Conservation (phyloP, 2,888 invertebrate genomes). For the Anarsia innoxiella region DNA sequence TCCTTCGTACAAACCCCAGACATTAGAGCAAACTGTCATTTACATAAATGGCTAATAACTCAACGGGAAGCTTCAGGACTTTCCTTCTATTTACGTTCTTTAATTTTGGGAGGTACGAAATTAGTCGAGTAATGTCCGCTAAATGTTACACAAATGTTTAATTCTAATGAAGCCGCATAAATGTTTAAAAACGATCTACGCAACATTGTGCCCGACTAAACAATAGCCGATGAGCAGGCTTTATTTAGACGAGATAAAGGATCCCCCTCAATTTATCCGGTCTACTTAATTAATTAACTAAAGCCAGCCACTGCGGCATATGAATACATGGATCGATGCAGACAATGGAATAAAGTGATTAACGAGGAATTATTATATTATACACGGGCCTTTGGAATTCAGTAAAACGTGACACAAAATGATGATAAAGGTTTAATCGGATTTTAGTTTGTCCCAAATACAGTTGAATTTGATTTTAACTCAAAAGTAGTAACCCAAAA, state of each 20-base stretch:
- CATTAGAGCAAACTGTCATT: conserved; percentile 5
- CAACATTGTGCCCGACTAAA: conserved; percentile 12
- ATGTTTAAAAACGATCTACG: conserved; percentile 16
- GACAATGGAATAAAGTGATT: conserved; percentile 8
- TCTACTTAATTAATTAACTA: conserved; percentile 59
- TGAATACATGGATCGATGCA: conserved; percentile 16
- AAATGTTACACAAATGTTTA: not conserved
- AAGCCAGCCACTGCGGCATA: conserved; percentile 20
- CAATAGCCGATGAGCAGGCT: conserved; percentile 23
- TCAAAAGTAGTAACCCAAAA: too few species aligned
- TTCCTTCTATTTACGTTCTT: not conserved
- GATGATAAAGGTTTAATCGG: conserved; percentile 14
- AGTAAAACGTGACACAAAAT: conserved; percentile 18
- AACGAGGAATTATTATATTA: conserved; percentile 15
- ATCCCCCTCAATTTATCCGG: conserved; percentile 49
- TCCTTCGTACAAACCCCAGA: not conserved
- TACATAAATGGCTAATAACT: conserved; percentile 7
- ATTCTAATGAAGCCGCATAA: not conserved
- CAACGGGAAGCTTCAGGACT: conserved; percentile 1
- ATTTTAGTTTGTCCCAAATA: conserved; percentile 2
- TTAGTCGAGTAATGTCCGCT: not conserved
- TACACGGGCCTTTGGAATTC: conserved; percentile 10
- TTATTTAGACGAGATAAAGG: conserved; percentile 29
- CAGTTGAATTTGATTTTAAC: too few species aligned
- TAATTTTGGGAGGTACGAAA: not conserved